phyloP scores from a whole-genome alignment of 2,888 invertebrate species.

The Koerneria pararmatus region DNA sequence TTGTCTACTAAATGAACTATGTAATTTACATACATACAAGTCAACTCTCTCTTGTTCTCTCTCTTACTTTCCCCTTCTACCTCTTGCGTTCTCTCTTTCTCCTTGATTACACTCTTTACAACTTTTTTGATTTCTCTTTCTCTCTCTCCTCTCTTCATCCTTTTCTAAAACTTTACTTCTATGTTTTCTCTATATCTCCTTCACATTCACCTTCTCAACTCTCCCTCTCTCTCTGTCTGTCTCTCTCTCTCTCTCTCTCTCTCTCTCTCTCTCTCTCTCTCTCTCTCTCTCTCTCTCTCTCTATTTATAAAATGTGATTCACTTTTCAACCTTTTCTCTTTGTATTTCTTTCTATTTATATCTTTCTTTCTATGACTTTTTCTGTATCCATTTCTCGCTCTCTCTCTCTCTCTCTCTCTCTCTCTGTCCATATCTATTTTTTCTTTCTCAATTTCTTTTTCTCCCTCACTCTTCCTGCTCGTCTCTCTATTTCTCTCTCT shows the following conservation, averaged over 20 bases:
- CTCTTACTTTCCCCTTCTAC: background rate
- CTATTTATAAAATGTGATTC: background rate
- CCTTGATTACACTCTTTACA: background rate
- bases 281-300: slow-evolving; percentile 7
- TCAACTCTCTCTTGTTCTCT: background rate
- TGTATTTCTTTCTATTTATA: background rate
- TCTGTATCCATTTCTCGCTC: too few species aligned
- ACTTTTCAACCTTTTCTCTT: background rate
- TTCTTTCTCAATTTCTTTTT: too few species aligned
- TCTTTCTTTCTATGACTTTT: too few species aligned
- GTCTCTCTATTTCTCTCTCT: too few species aligned
- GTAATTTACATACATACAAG: too few species aligned
- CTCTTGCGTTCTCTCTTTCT: background rate
- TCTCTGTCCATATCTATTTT: too few species aligned
- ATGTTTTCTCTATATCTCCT: too few species aligned
- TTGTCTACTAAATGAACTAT: too few species aligned
- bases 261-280: slow-evolving; percentile 19
- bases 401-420: too few species aligned
- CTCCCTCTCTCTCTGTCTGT: slow-evolving; percentile 14
- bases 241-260: slow-evolving; percentile 23
- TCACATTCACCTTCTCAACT: slow-evolving; percentile 17
- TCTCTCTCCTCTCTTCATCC: too few species aligned
- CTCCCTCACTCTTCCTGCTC: too few species aligned
- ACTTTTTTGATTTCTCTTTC: background rate
- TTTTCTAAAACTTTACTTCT: too few species aligned